Evolutionary conservation across 2,888 invertebrate genomes (phyloP).

Genomic region (Heliothis peltigera): DNA sequence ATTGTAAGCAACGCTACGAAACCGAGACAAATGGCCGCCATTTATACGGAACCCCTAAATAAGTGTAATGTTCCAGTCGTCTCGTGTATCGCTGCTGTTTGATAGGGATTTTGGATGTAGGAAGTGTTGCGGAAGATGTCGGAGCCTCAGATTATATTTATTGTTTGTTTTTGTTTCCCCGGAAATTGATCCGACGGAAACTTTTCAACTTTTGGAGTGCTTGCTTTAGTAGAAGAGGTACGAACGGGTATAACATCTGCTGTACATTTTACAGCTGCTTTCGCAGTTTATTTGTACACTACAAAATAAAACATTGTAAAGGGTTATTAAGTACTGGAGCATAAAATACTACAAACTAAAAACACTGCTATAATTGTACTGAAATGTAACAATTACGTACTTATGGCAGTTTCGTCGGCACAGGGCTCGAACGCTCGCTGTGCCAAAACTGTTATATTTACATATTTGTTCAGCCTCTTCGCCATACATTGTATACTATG

Average conservation of each 20-base stretch:
- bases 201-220: conserved; percentile 7
- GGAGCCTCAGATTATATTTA: conserved; percentile 14
- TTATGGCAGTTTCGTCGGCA: conserved; percentile 35
- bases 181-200: conserved; percentile 7
- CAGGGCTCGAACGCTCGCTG: conserved; percentile 29
- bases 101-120: conserved; percentile 37
- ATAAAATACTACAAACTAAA: conserved; percentile 24
- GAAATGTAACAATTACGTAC: conserved; percentile 53
- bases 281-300: conserved; percentile 13
- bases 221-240: neutral
- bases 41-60: conserved; percentile 54
- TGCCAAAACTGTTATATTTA: conserved; percentile 58
- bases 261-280: conserved; percentile 29
- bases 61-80: conserved; percentile 48
- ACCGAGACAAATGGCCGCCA: conserved; percentile 57
- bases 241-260: neutral
- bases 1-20: conserved; percentile 42
- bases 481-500: no score
- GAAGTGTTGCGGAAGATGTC: conserved; percentile 15
- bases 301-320: conserved; percentile 30
- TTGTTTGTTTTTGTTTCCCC: conserved; percentile 19
- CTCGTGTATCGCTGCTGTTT: conserved; percentile 36
- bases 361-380: conserved; percentile 28
- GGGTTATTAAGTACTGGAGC: conserved; percentile 33
- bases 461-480: conserved; percentile 60